Percentiles rank a stretch among this genome's conserved stretches.
Conservation (phyloP, 2,797 vertebrate species). For the Cercopithecus diana region DNA sequence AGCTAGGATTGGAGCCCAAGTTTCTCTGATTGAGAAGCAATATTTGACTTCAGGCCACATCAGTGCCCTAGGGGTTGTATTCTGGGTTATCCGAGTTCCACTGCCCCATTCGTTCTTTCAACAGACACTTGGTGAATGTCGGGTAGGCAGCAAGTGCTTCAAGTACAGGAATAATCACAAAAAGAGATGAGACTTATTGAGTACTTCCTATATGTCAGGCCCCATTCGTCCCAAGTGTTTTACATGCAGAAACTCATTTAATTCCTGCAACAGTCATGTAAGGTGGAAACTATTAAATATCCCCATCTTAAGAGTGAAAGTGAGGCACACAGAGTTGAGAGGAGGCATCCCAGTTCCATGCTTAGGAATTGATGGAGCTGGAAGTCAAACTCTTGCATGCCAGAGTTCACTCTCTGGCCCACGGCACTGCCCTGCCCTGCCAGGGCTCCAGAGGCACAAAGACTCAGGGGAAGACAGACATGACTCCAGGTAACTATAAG, state of each 20-base stretch:
- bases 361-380: not conserved
- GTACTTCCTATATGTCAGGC: not conserved
- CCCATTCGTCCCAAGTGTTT: not conserved
- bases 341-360: not conserved
- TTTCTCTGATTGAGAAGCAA: not conserved
- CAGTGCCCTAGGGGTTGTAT: not conserved
- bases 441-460: not conserved
- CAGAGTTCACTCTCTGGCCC: not conserved
- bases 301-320: not conserved
- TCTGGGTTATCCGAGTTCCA: not conserved
- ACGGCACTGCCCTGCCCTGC: not conserved
- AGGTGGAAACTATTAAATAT: not conserved
- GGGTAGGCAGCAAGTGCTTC: not conserved
- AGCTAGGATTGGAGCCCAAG: constrained; percentile 14
- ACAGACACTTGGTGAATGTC: not conserved
- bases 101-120: not conserved
- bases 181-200: not conserved
- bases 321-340: not conserved
- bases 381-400: not conserved
- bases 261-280: not conserved
- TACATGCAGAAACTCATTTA: not conserved
- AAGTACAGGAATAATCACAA: not conserved
- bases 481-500: not conserved
- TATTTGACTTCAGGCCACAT: not conserved
- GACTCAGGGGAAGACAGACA: not conserved